These are phyloP conservation scores for Drosophila bocki DNA, from an alignment of 1,140 invertebrate species.

Conservation along the genomic window DNA sequence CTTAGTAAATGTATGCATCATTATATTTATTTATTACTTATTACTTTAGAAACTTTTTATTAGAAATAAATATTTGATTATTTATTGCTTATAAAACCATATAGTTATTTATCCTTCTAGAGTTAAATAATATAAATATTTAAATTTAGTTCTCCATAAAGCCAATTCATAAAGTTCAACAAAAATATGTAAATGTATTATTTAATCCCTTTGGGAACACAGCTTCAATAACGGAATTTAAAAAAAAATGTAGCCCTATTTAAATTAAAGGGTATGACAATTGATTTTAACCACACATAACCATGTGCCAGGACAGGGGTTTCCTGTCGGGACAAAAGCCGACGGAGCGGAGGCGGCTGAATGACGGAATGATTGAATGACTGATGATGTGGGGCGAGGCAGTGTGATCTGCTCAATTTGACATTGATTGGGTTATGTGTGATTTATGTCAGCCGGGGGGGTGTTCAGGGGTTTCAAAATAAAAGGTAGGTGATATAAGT, in stretches of 20 bases:
- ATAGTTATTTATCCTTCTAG: too few species aligned
- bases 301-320: conserved; percentile 8
- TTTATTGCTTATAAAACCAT: too few species aligned
- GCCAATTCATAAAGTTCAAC: too few species aligned
- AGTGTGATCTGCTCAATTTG: conserved; percentile 63
- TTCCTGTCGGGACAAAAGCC: conserved; percentile 17
- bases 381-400: conserved; percentile 37
- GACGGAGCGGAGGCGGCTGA: not conserved
- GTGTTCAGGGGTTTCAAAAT: not conserved
- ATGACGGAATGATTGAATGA: conserved; percentile 34
- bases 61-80: too few species aligned
- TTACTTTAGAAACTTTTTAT: too few species aligned
- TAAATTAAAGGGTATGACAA: conserved; percentile 53
- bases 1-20: not conserved
- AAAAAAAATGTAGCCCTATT: not conserved
- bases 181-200: not conserved
- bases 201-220: not conserved
- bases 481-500: conserved; percentile 20
- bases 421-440: conserved; percentile 73
- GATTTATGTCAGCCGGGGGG: conserved; percentile 47
- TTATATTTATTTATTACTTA: not conserved
- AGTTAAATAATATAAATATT: too few species aligned
- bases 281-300: conserved; percentile 45
- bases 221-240: not conserved
- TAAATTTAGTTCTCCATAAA: not conserved